Percentiles rank a stretch among this genome's conserved stretches.
Conservation (phyloP, 2,113 vertebrate species). For the Triplophysa rosa region DNA sequence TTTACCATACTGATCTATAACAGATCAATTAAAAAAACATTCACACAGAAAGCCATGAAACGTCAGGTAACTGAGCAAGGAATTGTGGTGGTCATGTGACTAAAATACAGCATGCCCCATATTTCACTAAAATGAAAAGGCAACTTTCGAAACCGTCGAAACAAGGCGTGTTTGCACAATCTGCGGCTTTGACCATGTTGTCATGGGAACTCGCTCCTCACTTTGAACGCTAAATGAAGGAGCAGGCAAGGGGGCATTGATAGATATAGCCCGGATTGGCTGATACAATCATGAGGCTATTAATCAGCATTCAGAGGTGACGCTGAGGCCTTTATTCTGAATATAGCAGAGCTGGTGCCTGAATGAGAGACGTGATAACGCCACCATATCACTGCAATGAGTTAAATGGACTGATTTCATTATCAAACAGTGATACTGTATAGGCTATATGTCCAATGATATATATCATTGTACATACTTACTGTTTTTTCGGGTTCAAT, state of each 20-base stretch:
- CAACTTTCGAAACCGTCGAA: conserved; percentile 27
- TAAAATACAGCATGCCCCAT: conserved; percentile 10
- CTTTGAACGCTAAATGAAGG: conserved; percentile 56
- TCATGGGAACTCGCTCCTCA: conserved; percentile 58
- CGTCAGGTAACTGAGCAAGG: conserved; percentile 3
- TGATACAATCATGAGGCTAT: conserved; percentile 46
- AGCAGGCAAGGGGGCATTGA: conserved; percentile 51
- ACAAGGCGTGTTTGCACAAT: conserved; percentile 47
- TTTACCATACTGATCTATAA: too few relatives aligned
- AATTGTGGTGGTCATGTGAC: conserved; percentile 12
- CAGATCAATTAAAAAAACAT: not conserved
- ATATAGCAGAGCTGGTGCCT: not conserved
- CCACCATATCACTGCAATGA: not conserved
- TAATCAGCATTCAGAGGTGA: conserved; percentile 52
- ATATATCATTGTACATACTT: too few relatives aligned
- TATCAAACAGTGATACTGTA: too few relatives aligned
- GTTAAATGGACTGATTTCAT: not conserved
- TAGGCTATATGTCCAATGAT: too few relatives aligned
- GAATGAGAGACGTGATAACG: not conserved
- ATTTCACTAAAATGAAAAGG: conserved; percentile 25
- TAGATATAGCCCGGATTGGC: conserved; percentile 54
- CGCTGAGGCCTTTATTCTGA: not conserved
- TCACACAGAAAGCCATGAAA: not conserved
- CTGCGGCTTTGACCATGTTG: conserved; percentile 54
- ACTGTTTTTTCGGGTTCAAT: too few relatives aligned